Evolutionary conservation across 2,113 vertebrate species (phyloP).

Genomic region (Gambusia holbrooki): DNA sequence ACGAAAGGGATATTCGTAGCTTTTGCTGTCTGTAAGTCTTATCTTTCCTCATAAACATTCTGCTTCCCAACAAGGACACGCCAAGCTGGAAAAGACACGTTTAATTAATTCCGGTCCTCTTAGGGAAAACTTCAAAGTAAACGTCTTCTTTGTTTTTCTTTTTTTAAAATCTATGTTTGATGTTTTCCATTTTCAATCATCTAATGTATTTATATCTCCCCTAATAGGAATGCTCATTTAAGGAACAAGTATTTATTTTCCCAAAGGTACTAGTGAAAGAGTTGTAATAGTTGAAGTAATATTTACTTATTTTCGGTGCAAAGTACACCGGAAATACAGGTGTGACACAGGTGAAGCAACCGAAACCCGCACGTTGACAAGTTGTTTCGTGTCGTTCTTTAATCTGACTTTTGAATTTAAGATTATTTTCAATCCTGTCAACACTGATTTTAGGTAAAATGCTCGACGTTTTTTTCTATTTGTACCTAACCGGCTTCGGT

Average conservation of each 20-base stretch:
- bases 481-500: too few species aligned
- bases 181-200: neutral
- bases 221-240: too few species aligned
- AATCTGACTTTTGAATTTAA: neutral
- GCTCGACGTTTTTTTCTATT: neutral
- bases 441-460: neutral
- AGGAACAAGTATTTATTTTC: neutral
- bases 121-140: neutral
- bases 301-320: neutral
- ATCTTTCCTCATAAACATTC: neutral
- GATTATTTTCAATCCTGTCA: neutral
- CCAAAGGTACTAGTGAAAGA: neutral
- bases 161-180: too few species aligned
- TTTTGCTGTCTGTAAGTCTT: neutral
- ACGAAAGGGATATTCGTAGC: neutral
- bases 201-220: neutral
- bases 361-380: neutral
- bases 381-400: neutral
- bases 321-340: neutral
- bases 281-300: neutral
- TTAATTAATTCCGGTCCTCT: neutral
- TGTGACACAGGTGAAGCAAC: neutral
- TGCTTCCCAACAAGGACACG: neutral
- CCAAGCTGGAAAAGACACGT: neutral
- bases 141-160: too few species aligned